Conservation (phyloP, 2,797 vertebrate genomes). For the Nothura maculosa region DNA sequence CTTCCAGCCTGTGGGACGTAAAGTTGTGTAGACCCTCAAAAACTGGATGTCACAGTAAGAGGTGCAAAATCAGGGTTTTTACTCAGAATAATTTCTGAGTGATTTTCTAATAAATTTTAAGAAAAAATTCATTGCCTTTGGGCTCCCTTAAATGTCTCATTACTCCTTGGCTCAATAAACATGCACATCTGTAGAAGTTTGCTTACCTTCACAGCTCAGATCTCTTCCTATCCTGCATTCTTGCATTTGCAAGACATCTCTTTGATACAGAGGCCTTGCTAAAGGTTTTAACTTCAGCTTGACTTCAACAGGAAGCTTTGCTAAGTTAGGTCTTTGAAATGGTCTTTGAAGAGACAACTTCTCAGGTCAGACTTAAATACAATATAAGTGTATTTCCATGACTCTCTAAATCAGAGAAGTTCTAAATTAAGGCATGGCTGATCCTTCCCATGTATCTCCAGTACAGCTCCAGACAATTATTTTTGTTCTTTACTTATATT, state of each 20-base stretch:
- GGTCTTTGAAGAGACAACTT: not conserved
- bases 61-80: not conserved
- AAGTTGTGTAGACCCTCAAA: too few relatives aligned
- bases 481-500: constrained; percentile 61
- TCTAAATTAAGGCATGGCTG: not conserved
- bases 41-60: not conserved
- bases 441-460: constrained; percentile 13
- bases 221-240: not conserved
- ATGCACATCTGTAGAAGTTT: not conserved
- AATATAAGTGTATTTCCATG: not conserved
- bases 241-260: not conserved
- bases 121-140: not conserved
- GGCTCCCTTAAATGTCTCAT: not conserved
- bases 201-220: not conserved
- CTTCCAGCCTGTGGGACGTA: too few relatives aligned
- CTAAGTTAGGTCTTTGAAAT: not conserved
- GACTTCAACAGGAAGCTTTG: not conserved
- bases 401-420: not conserved
- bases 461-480: not conserved
- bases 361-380: not conserved
- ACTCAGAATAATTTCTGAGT: not conserved
- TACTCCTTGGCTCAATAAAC: not conserved
- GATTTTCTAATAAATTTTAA: not conserved
- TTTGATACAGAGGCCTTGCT: accelerated
- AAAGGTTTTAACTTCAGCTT: not conserved